Percentiles rank a stretch among this genome's conserved stretches.
phyloP scores from a whole-genome alignment of 2,113 vertebrate species.

The Chinchilla lanigera region DNA sequence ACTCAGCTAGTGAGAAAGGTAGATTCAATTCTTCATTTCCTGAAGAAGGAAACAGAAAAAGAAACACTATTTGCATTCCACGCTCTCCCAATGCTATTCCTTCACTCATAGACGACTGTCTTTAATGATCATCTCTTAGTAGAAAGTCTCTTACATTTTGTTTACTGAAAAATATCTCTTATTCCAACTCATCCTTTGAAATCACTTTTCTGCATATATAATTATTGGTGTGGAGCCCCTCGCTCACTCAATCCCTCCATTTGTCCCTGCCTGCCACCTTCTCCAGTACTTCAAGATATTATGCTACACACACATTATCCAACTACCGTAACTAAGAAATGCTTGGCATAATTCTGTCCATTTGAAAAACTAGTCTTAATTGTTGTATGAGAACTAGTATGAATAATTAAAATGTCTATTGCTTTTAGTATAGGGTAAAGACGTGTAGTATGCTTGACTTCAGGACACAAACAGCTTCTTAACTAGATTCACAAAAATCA shows the following conservation, averaged over 20 bases:
- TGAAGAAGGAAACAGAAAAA: not conserved
- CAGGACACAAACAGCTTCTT: slow-evolving; percentile 25
- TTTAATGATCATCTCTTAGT: not conserved
- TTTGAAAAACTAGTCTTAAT: slow-evolving; percentile 66
- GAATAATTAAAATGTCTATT: slow-evolving; percentile 40
- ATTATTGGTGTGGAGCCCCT: not conserved
- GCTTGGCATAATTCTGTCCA: slow-evolving; percentile 12
- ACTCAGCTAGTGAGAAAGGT: not conserved
- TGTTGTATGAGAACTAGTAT: slow-evolving; percentile 34
- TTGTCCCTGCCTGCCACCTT: not conserved
- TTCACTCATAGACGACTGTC: not conserved
- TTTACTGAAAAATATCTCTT: slow-evolving; percentile 10
- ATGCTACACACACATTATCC: not conserved
- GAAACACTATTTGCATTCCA: not conserved
- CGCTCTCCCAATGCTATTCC: not conserved
- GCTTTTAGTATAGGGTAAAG: slow-evolving; percentile 32
- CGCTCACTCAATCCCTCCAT: not conserved
- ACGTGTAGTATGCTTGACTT: slow-evolving; percentile 34
- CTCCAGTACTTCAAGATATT: not conserved
- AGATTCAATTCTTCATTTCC: not conserved
- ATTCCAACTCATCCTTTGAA: not conserved
- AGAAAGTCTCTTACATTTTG: not conserved
- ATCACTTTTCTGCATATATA: not conserved
- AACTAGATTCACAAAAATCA: slow-evolving; percentile 59
- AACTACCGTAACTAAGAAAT: slow-evolving; percentile 55